phyloP scores from a whole-genome alignment of 2,797 vertebrate species.

The Thalassophryne amazonica region DNA sequence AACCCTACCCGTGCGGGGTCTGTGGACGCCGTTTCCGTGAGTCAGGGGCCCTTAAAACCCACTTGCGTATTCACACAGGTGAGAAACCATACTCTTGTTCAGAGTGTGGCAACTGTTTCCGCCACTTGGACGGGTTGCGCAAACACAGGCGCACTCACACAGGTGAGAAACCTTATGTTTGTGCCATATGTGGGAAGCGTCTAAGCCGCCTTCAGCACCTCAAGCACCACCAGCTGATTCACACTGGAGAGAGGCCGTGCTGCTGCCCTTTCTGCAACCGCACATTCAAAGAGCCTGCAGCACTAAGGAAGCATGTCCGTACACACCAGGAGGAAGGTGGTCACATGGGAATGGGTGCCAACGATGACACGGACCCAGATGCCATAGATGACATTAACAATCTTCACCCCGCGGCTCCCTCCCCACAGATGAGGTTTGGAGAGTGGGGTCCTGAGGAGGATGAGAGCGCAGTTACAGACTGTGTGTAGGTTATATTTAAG shows the following conservation, averaged over 20 bases:
- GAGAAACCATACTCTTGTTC: conserved; percentile 97
- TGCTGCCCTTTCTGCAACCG: conserved; percentile 83
- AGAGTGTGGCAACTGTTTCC: conserved; percentile 80
- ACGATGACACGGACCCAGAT: conserved; percentile 60
- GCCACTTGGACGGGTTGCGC: conserved; percentile 80
- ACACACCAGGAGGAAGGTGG: conserved; percentile 76
- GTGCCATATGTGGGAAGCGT: conserved; percentile 79
- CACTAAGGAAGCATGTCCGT: conserved; percentile 79
- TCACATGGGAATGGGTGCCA: conserved; percentile 55
- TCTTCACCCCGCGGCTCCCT: conserved; percentile 71
- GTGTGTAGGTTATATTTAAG: conserved; percentile 53
- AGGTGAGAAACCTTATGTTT: conserved; percentile 81
- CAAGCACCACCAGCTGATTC: conserved; percentile 85
- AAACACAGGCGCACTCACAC: conserved; percentile 84
- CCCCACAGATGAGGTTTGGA: conserved; percentile 79
- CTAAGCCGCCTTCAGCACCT: conserved; percentile 84
- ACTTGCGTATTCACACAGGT: conserved; percentile 90
- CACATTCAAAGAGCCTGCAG: conserved; percentile 80
- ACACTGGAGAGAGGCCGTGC: conserved; percentile 81
- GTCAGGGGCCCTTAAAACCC: conserved; percentile 81
- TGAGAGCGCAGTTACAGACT: conserved; percentile 73
- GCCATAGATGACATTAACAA: conserved; percentile 74
- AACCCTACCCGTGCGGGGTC: conserved; percentile 80
- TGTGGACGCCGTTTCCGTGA: conserved; percentile 82
- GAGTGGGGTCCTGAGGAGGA: conserved; percentile 80